phyloP scores from a whole-genome alignment of 2,888 invertebrate species.

The Dascillus cervinus region DNA sequence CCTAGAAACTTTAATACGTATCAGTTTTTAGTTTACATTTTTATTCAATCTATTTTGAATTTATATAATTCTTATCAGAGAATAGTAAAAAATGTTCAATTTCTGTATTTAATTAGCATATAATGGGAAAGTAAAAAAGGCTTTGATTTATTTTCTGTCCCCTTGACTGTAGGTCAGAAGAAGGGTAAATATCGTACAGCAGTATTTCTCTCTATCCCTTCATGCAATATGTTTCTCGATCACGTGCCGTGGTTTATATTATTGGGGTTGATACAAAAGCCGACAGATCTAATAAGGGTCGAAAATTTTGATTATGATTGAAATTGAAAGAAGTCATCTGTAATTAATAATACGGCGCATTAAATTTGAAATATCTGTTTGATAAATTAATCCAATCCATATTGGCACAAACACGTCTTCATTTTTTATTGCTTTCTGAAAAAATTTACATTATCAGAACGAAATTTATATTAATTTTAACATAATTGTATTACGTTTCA shows the following conservation, averaged over 20 bases:
- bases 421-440: no score
- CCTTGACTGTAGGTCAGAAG: slow-evolving; percentile 22
- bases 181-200: slow-evolving; percentile 22
- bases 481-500: no score
- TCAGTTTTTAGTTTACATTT: no score
- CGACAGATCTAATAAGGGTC: neutral
- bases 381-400: no score
- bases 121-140: no score
- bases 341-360: neutral
- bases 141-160: slow-evolving; percentile 13
- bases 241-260: slow-evolving; percentile 38
- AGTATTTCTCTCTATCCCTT: slow-evolving; percentile 24
- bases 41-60: no score
- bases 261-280: slow-evolving; percentile 20
- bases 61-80: slow-evolving; percentile 16
- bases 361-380: no score
- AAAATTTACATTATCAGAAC: no score
- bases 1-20: no score
- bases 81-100: slow-evolving; percentile 9
- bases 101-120: slow-evolving; percentile 1
- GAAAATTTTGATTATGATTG: slow-evolving; percentile 3
- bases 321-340: slow-evolving; percentile 1
- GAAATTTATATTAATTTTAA: no score
- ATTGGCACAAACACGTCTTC: no score
- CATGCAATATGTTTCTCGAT: slow-evolving; percentile 26